A percentile compares a stretch with the other conserved stretches of the same genome.
These are phyloP conservation scores for Oophaga sylvatica DNA, from an alignment of 2,797 vertebrate species.

Conservation along the genomic window DNA sequence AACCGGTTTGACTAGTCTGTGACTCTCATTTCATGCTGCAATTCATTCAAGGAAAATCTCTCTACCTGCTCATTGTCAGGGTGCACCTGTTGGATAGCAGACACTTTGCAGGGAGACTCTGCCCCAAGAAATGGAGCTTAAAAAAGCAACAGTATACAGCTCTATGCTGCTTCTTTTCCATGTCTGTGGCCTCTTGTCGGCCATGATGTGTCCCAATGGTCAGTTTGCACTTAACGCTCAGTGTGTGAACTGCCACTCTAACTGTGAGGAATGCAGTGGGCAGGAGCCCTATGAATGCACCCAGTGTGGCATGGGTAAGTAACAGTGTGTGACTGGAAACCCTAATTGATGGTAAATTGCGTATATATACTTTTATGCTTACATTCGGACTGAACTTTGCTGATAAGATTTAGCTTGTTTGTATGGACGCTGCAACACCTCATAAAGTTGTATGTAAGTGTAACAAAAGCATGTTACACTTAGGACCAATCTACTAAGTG, in stretches of 20 bases:
- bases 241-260: slow-evolving; percentile 81
- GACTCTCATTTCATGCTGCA: slow-evolving; percentile 49
- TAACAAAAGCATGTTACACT: not conserved
- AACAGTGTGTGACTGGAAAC: not conserved
- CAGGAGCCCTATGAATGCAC: slow-evolving; percentile 82
- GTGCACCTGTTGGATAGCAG: slow-evolving; percentile 43
- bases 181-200: slow-evolving; percentile 36
- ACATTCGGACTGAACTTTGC: not conserved
- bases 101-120: not conserved
- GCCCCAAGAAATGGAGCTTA: slow-evolving; percentile 27
- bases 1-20: slow-evolving; percentile 56
- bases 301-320: slow-evolving; percentile 81
- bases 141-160: slow-evolving; percentile 6
- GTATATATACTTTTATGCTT: not conserved
- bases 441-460: not conserved
- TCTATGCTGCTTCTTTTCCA: slow-evolving; percentile 11
- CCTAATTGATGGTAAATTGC: not conserved
- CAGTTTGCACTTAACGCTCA: slow-evolving; percentile 77
- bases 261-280: slow-evolving; percentile 79
- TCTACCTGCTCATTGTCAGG: slow-evolving; percentile 47
- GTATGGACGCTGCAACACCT: not conserved
- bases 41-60: slow-evolving; percentile 52
- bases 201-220: slow-evolving; percentile 74
- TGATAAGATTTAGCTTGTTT: not conserved
- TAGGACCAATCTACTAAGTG: not conserved